Conservation (phyloP, 2,888 invertebrate species). For the Agriotes lineatus region DNA sequence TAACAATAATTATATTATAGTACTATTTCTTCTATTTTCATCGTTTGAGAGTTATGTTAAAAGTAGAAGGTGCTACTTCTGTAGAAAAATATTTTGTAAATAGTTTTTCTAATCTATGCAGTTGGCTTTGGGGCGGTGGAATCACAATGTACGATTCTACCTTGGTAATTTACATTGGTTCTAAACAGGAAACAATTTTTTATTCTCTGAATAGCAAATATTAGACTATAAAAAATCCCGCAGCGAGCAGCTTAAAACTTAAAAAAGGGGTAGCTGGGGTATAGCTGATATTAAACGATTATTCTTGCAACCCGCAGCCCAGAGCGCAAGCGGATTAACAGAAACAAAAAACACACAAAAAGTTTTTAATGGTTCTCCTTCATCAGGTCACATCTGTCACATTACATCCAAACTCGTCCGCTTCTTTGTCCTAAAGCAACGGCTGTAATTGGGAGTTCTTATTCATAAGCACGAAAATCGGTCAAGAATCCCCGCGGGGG, state of each 20-base stretch:
- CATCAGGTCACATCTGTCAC: conserved; percentile 58
- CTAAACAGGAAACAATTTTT: too few species aligned
- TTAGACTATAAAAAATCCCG: not conserved
- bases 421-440: conserved; percentile 49
- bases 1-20: too few species aligned
- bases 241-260: not conserved
- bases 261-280: conserved; percentile 11
- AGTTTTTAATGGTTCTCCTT: conserved; percentile 53
- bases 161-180: too few species aligned
- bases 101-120: too few species aligned
- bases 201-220: too few species aligned
- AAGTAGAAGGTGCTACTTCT: too few species aligned
- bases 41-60: too few species aligned
- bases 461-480: conserved; percentile 53
- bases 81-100: too few species aligned
- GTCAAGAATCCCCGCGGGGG: conserved; percentile 51
- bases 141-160: too few species aligned
- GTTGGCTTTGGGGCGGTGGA: too few species aligned
- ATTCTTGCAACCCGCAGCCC: conserved; percentile 32
- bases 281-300: conserved; percentile 23
- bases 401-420: conserved; percentile 51
- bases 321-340: conserved; percentile 47
- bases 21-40: too few species aligned
- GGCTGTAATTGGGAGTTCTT: conserved; percentile 52
- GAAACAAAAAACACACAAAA: conserved; percentile 56